Base-by-base conservation (phyloP, 1,140 invertebrate genomes). In the Drosophila cardini region DNA sequence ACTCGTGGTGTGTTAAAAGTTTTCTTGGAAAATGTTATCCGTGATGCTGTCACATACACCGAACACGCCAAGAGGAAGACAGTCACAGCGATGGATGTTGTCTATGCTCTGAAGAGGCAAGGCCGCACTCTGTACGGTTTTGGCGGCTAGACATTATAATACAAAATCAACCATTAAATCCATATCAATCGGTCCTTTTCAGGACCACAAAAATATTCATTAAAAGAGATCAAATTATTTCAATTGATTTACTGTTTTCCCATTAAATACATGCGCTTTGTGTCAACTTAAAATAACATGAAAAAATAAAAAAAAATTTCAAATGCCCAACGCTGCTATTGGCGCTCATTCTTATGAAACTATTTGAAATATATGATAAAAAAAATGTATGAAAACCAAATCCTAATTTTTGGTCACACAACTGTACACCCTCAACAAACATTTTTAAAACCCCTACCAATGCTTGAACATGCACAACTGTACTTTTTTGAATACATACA, bases 81-180 rank as follows among this genome's bases (percentile, higher is more conserved):
- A 11, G 94, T 95, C 36, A 97, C 96, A 7, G 96, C 96, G 52
- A 97, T 97, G 96, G 96, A 97, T 87, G 96, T 97, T 16, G 96
- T 97, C 13, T 97, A 97, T 84, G 96, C 96, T 18, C 92, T 97
- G 73, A 97, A 97, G 92, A 93, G 96, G 42, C 96, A 97, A 93
- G 96, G 96, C 18, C 93, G 96, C 26, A 95, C 94, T 36, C 81
- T 95, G 0, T 95, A 95, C 81, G 94, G 94, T 68, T 95, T 95
- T 70, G 94, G 94, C 42, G 94, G 94, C 76, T 95, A 93, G 94
- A 38, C 40, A 52, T 10, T n/a, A 26, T 11, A 26, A 4, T 11
- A 11, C 11, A 48, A 48, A n/a, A 48, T n/a, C 21, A 26, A 26
- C 21, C 21, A 26, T n/a, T 4, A 63, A 36, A 62, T 13, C 8